phyloP scores from a whole-genome alignment of 2,888 invertebrate genomes.

The Mythimna lalbum region DNA sequence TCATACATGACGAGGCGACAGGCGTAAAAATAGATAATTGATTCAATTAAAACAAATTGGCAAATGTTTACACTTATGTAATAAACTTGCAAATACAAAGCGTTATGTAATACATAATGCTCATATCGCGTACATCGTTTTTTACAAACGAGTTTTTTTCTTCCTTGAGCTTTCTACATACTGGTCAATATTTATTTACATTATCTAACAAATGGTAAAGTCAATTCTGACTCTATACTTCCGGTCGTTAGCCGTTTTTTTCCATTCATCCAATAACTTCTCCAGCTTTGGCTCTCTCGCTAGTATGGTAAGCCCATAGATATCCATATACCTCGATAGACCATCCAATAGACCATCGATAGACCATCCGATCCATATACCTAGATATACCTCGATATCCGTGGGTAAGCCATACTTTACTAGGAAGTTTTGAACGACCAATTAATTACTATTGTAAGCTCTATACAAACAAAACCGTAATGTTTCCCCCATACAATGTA shows the following conservation, averaged over 20 bases:
- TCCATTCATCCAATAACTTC: no score
- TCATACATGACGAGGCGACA: background rate
- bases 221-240: background rate
- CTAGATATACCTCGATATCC: no score
- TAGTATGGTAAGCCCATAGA: no score
- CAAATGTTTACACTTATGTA: slow-evolving; percentile 33
- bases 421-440: no score
- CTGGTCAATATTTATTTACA: slow-evolving; percentile 13
- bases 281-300: no score
- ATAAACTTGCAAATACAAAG: slow-evolving; percentile 35
- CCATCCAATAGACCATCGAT: no score
- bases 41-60: slow-evolving; percentile 29
- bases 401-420: no score
- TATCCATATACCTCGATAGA: no score
- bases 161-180: slow-evolving; percentile 33
- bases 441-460: no score
- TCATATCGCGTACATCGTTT: slow-evolving; percentile 35
- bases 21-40: slow-evolving; percentile 22
- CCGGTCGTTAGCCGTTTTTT: background rate
- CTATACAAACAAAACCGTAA: background rate
- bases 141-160: slow-evolving; percentile 2
- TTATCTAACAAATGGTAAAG: slow-evolving; percentile 5
- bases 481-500: slow-evolving; percentile 10
- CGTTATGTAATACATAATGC: slow-evolving; percentile 38
- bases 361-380: no score